Percentiles rank a stretch among this genome's conserved stretches.
phyloP scores from a whole-genome alignment of 2,113 vertebrate genomes.

The Leiothrix lutea region DNA sequence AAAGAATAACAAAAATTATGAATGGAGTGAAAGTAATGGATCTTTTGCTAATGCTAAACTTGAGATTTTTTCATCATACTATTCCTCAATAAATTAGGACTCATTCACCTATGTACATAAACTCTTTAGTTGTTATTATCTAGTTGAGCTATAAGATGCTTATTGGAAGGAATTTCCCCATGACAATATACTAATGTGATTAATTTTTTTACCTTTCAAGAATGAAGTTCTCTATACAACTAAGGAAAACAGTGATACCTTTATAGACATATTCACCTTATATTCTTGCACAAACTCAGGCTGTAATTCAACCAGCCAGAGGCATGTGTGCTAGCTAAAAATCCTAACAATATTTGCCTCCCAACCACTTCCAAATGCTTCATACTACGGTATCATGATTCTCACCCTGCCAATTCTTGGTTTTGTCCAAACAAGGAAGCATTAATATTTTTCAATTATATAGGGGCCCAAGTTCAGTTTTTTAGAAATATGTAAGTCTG shows the following conservation, averaged over 20 bases:
- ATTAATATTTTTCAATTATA: background rate
- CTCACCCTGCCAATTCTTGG: background rate
- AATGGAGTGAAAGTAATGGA: background rate
- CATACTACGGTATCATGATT: background rate
- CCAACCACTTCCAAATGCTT: background rate
- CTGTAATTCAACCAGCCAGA: background rate
- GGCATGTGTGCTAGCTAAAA: background rate
- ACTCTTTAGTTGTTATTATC: background rate
- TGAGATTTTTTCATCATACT: background rate
- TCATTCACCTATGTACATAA: background rate
- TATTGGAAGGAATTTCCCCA: background rate
- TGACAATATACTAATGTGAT: background rate
- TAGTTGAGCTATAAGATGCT: background rate
- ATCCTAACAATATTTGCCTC: background rate
- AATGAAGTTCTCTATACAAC: background rate
- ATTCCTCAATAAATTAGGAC: background rate
- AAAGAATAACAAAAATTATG: background rate
- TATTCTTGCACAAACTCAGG: background rate
- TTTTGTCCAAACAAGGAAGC: background rate
- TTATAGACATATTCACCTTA: background rate
- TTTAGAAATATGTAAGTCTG: background rate
- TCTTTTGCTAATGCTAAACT: background rate
- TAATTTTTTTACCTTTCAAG: background rate
- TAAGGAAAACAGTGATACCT: background rate
- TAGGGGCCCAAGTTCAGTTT: background rate